phyloP scores from a whole-genome alignment of 2,888 invertebrate species.

The Hypercompe scribonia region DNA sequence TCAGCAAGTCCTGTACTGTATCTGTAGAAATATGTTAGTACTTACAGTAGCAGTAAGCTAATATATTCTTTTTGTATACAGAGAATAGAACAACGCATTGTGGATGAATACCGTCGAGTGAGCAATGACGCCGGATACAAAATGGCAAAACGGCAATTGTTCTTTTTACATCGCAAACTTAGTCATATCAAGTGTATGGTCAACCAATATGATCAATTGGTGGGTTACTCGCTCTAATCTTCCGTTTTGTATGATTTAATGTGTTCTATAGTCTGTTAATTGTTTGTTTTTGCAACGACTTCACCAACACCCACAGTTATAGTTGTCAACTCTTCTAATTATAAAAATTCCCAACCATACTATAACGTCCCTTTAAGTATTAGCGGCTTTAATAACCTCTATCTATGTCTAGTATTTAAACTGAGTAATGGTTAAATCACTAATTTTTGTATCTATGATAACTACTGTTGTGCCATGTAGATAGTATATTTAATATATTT shows the following conservation, averaged over 20 bases:
- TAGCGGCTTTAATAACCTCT: too few species aligned
- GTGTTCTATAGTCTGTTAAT: background rate
- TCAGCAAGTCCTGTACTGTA: background rate
- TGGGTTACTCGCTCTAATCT: conserved; percentile 61
- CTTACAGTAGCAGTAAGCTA: background rate
- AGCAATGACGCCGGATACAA: conserved; percentile 92
- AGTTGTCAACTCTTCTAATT: too few species aligned
- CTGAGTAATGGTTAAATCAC: too few species aligned
- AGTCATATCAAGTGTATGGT: conserved; percentile 97
- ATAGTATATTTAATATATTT: too few species aligned
- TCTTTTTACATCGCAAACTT: conserved; percentile 96
- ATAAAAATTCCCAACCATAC: background rate
- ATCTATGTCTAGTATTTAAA: too few species aligned
- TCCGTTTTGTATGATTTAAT: background rate
- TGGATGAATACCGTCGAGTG: conserved; percentile 93
- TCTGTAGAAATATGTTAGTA: background rate
- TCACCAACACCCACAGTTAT: too few species aligned
- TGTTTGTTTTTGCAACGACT: background rate
- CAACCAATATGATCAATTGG: conserved; percentile 91
- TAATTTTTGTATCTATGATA: too few species aligned
- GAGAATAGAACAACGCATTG: conserved; percentile 94
- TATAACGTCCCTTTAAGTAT: background rate
- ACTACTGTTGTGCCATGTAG: too few species aligned
- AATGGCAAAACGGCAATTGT: conserved; percentile 92
- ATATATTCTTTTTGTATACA: conserved; percentile 67